Evolutionary conservation across 2,113 vertebrate species (phyloP), one percentile per base, ranked within the genome.

Genomic region (Cinclus mexicanus): DNA sequence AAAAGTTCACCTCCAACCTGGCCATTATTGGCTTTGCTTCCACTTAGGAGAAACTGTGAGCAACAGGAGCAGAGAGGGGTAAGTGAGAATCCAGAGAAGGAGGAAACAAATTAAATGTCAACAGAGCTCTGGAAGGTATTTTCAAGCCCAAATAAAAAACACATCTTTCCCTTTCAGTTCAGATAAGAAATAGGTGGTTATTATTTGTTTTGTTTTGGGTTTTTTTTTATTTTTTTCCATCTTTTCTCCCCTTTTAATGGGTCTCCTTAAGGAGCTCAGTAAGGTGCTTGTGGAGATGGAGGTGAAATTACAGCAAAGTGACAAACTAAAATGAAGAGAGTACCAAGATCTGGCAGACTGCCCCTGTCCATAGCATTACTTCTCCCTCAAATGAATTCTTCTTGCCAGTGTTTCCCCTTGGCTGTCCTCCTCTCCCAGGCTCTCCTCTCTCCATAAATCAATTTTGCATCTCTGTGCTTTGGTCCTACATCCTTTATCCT

Each of bases 91-190:
- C 90, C 53, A 61, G 44, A 83, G 68, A 83, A 86, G 65, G 68
- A 93, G 60, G 49, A 89, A 94, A 95, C 87, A 95, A 93, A 90
- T 94, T 75, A 93, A 94, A 93, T 85, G 53, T 83, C 83, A 92
- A 60, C 56, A 87, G 88, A 96, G 68, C 25, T 86, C 72, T 68
- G 82, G 56, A 86, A 92, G 25, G 60, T 41, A 24, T 78, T 90
- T 95, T 78, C 76, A 83, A 92, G 39, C 68, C 60, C 71, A 39
- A 60, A 86, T 2, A 86, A 78, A 90, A 94, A 80, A 24, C 21
- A 78, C 52, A 81, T 67, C 44, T 82, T 92, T 56, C 28, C 16
- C 39, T 77, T 92, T 90, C 80, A 42, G 85, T 84, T 78, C 39
- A 82, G 65, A 46, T n/a, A 64, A 69, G 31, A 90, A 82, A 76